Evolutionary conservation across 2,888 invertebrate genomes (phyloP).

Genomic region (Dynastes grantii): DNA sequence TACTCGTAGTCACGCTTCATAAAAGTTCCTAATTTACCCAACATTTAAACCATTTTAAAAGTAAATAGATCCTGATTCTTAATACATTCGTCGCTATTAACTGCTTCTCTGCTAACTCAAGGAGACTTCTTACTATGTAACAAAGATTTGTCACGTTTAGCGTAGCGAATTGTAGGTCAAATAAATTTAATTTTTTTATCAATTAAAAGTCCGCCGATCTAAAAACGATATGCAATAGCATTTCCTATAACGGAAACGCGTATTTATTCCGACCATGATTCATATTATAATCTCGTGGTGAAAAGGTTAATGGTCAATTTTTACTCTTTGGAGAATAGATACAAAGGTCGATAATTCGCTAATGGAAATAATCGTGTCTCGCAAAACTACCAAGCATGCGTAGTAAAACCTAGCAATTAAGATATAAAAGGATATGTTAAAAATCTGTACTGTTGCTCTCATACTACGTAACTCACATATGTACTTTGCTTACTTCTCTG

Average conservation of each 20-base stretch:
- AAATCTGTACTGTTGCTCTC: too few relatives aligned
- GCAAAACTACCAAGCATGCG: neutral
- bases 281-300: conserved; percentile 28
- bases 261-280: conserved; percentile 21
- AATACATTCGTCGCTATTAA: neutral
- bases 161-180: conserved; percentile 16
- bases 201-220: conserved; percentile 11
- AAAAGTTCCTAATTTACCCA: too few relatives aligned
- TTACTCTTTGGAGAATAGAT: conserved; percentile 13
- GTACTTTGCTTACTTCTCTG: too few relatives aligned
- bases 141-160: conserved; percentile 8
- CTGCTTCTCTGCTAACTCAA: neutral
- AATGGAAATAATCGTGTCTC: conserved; percentile 24
- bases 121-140: neutral
- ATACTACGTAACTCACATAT: too few relatives aligned
- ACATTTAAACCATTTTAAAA: too few relatives aligned
- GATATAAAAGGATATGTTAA: too few relatives aligned
- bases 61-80: neutral
- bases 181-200: conserved; percentile 4
- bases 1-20: too few relatives aligned
- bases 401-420: neutral
- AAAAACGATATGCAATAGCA: conserved; percentile 9
- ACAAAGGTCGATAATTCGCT: conserved; percentile 26
- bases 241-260: conserved; percentile 33
- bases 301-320: conserved; percentile 34